Evolutionary conservation across 2,888 invertebrate genomes (phyloP).

Genomic region (Drosophila acutilabella): DNA sequence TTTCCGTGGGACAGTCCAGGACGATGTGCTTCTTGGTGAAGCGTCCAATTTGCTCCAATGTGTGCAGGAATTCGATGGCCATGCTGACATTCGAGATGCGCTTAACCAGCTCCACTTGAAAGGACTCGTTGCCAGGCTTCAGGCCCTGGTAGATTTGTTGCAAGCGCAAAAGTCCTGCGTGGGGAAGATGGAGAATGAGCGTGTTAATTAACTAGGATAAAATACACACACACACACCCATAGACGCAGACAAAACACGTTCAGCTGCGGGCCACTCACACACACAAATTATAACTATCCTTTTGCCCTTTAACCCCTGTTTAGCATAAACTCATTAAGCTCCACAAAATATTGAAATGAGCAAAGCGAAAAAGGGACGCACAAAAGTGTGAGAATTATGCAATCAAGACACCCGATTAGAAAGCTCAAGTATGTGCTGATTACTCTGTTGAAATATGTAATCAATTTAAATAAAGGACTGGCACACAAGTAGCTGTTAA

Average conservation of each 20-base stretch:
- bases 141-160: slow-evolving; percentile 97
- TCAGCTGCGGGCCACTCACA: not conserved
- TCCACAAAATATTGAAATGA: slow-evolving; percentile 8
- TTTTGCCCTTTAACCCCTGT: slow-evolving; percentile 14
- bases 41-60: slow-evolving; percentile 93
- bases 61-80: slow-evolving; percentile 93
- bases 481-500: no score
- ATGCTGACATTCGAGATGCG: slow-evolving; percentile 94
- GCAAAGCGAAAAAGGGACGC: slow-evolving; percentile 1
- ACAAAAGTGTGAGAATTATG: slow-evolving; percentile 3
- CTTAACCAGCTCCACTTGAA: slow-evolving; percentile 94
- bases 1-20: slow-evolving; percentile 94
- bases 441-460: not conserved
- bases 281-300: slow-evolving; percentile 24
- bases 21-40: slow-evolving; percentile 96
- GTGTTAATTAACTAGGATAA: slow-evolving; percentile 22
- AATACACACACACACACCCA: not conserved
- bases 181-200: slow-evolving; percentile 14
- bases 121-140: slow-evolving; percentile 92
- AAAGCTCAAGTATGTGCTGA: slow-evolving; percentile 6
- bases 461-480: not conserved
- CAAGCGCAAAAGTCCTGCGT: slow-evolving; percentile 93
- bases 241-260: not conserved
- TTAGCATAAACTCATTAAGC: slow-evolving; percentile 14
- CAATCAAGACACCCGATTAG: slow-evolving; percentile 15